A percentile compares a stretch with the other conserved stretches of the same genome.
Conservation (phyloP, 2,888 invertebrate genomes). For the Aporophyla nigra region DNA sequence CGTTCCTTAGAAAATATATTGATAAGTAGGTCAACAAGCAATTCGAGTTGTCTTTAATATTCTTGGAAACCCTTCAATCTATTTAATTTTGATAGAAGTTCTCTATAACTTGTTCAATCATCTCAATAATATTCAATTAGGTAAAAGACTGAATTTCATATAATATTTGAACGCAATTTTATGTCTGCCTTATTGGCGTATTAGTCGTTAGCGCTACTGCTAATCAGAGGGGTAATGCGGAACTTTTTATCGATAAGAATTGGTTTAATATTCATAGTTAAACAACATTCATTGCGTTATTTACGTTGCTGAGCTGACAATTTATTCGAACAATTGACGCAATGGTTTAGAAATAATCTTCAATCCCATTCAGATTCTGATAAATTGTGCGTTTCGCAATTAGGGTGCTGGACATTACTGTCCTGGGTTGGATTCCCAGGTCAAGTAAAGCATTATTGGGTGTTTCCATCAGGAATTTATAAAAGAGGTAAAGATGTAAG, state of each 20-base stretch:
- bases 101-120: not conserved
- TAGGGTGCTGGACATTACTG: too few species aligned
- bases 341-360: too few species aligned
- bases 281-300: too few species aligned
- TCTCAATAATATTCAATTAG: constrained; percentile 1
- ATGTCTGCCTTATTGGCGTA: not conserved
- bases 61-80: not conserved
- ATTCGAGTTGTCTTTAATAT: not conserved
- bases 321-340: too few species aligned
- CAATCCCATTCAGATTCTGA: too few species aligned
- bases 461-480: not conserved
- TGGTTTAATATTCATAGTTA: too few species aligned
- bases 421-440: not conserved
- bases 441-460: not conserved
- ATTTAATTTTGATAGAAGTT: not conserved
- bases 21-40: constrained; percentile 13
- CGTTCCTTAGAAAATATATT: not conserved
- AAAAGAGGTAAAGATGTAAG: too few species aligned
- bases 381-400: too few species aligned
- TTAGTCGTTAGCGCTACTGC: not conserved
- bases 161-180: not conserved
- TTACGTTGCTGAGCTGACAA: too few species aligned
- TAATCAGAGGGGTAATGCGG: too few species aligned
- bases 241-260: too few species aligned
- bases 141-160: not conserved